A percentile compares a stretch with the other conserved stretches of the same genome.
These are phyloP conservation scores for Pelvicachromis taeniatus DNA, from an alignment of 2,113 vertebrate species.

Conservation along the genomic window DNA sequence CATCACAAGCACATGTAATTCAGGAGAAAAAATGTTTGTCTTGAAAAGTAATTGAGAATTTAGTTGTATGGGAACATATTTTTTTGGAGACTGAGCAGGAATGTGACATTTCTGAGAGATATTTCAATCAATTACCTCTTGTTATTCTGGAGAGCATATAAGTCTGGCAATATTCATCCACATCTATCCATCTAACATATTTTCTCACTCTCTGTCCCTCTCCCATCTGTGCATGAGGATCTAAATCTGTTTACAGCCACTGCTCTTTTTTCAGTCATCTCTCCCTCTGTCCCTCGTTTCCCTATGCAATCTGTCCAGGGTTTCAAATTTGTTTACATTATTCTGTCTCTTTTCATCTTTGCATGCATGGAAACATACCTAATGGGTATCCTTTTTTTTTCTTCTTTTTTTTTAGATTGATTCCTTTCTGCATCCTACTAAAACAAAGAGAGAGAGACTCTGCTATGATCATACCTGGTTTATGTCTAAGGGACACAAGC, in stretches of 20 bases:
- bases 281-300: not conserved
- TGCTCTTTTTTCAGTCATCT: not conserved
- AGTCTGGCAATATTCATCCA: not conserved
- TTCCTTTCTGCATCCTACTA: not conserved
- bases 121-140: not conserved
- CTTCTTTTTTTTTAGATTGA: not conserved
- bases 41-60: not conserved
- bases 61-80: not conserved
- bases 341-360: not conserved
- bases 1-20: not conserved
- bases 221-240: slow-evolving; percentile 22
- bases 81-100: not conserved
- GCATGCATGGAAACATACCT: not conserved
- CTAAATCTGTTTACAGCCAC: slow-evolving; percentile 40
- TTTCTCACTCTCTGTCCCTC: not conserved
- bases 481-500: not conserved
- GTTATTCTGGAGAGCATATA: not conserved
- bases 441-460: not conserved
- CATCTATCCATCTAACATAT: not conserved
- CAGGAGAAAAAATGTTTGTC: not conserved
- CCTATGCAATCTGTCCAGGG: slow-evolving; percentile 19
- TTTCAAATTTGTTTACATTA: slow-evolving; percentile 3
- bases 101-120: not conserved
- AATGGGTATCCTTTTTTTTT: not conserved
- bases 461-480: not conserved